Percentiles rank a stretch among this genome's conserved stretches.
Conservation (phyloP, 2,113 vertebrate genomes). For the Lycaon pictus region DNA sequence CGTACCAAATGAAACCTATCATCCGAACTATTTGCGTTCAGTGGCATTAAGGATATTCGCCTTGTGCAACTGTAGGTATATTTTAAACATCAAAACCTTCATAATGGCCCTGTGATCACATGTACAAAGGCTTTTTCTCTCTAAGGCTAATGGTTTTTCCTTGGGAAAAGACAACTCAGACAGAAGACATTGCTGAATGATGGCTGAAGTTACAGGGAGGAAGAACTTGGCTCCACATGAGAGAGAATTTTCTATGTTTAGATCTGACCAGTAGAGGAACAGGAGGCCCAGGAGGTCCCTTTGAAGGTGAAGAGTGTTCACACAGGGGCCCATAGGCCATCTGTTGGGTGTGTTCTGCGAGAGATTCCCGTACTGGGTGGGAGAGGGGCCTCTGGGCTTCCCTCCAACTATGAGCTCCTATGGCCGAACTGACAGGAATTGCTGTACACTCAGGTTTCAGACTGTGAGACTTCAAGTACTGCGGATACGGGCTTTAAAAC, state of each 20-base stretch:
- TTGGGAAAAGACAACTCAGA: neutral
- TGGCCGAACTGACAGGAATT: neutral
- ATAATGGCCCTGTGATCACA: neutral
- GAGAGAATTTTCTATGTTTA: conserved; percentile 72
- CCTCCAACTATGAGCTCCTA: conserved; percentile 34
- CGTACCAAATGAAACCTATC: neutral
- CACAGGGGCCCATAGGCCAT: conserved; percentile 45
- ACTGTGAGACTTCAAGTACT: neutral
- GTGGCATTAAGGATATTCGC: neutral
- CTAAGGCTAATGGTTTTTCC: conserved; percentile 42
- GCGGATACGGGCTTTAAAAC: conserved; percentile 29
- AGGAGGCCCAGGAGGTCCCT: conserved; percentile 27
- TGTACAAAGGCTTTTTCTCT: neutral
- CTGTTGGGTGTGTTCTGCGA: conserved; percentile 70
- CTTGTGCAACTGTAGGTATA: fast-evolving
- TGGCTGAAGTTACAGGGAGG: neutral
- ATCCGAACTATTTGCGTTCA: neutral
- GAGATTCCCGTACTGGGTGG: conserved; percentile 70
- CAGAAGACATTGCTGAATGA: conserved; percentile 42
- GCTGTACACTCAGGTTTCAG: conserved; percentile 60
- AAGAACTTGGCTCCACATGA: conserved; percentile 70
- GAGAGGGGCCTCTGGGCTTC: conserved; percentile 56
- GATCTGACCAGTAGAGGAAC: conserved; percentile 58
- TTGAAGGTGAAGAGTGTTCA: conserved; percentile 56
- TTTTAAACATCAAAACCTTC: neutral